Base-by-base conservation (phyloP, 2,797 vertebrate species). In the Momotus momota region DNA sequence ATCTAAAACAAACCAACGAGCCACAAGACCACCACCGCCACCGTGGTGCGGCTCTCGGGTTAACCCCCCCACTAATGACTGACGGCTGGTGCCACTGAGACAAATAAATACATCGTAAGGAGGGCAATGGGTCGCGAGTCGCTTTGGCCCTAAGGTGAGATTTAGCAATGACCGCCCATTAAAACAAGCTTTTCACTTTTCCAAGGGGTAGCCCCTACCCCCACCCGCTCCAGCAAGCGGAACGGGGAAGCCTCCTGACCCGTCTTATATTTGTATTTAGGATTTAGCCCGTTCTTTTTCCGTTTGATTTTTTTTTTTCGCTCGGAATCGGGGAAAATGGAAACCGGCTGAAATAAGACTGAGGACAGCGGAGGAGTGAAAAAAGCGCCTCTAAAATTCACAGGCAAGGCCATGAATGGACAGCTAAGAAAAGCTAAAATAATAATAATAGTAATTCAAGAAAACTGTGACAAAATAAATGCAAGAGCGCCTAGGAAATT, bases 41-140 rank as follows among this genome's bases (percentile, higher is more conserved):
- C 5, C 9, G 54, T 25, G 90, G 81, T 33, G 88, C 45, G 61
- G 88, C 86, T 93, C 88, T 33, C 7, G 75, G 75, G 60, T 69
- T 95, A 69, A 69, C 82, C 81, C 77, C 78, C 87, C 83, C 77
- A 54, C 48, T 74, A 87, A 87, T 96, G 96, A 95, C 95, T 94
- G 94, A 91, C 95, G 94, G 91, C 96, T 93, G 89, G 96, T 91
- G 95, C 94, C 96, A 88, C 91, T 6, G 93, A 94, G 93, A 94
- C 94, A 95, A 96, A 96, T 96, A 95, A 95, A 97, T 96, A 95
- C 94, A 87, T 96, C 91, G 94, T 94, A 87, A 96, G 94, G 94
- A 95, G 94, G 92, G 94, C 94, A 94, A 96, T 89, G 94, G 96
- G 95, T 97, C 96, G 94, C 84, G 75, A 91, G 93, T 80, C 91